These are phyloP conservation scores for Grammomys dolichurus DNA, from an alignment of 2,113 vertebrate species.

Conservation along the genomic window DNA sequence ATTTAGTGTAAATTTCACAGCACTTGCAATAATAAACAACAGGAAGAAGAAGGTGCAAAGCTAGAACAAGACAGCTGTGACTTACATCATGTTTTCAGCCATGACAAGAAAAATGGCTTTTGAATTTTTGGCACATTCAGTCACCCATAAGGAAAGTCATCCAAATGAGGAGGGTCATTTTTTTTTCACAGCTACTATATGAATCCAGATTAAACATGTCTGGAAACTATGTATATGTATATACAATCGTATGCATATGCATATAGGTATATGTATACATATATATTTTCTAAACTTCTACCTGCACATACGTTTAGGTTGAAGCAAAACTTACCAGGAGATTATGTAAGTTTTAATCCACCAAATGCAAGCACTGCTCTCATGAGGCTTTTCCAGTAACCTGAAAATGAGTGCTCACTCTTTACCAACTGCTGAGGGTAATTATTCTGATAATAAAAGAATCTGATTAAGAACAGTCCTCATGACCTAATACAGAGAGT, in stretches of 20 bases:
- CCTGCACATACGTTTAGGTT: background rate
- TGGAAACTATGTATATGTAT: background rate
- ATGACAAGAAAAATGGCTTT: background rate
- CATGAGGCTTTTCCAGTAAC: background rate
- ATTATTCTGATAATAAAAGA: background rate
- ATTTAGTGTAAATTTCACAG: background rate
- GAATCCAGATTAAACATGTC: background rate
- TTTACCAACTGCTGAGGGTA: background rate
- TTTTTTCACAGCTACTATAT: background rate
- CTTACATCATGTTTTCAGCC: background rate
- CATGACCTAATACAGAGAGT: background rate
- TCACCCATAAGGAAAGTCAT: background rate
- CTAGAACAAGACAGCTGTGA: background rate
- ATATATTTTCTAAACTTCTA: background rate
- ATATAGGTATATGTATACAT: background rate
- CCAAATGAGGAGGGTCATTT: background rate
- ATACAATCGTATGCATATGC: background rate
- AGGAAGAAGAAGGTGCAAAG: background rate
- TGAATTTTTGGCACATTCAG: background rate
- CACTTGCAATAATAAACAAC: background rate
- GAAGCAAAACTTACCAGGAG: background rate
- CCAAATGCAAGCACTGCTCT: background rate
- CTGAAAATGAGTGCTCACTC: background rate
- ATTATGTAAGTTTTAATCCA: background rate
- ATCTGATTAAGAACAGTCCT: too few species aligned